Percentiles rank a stretch among this genome's conserved stretches.
Evolutionary conservation across 2,113 vertebrate species (phyloP).

Genomic region (Mesocricetus auratus): DNA sequence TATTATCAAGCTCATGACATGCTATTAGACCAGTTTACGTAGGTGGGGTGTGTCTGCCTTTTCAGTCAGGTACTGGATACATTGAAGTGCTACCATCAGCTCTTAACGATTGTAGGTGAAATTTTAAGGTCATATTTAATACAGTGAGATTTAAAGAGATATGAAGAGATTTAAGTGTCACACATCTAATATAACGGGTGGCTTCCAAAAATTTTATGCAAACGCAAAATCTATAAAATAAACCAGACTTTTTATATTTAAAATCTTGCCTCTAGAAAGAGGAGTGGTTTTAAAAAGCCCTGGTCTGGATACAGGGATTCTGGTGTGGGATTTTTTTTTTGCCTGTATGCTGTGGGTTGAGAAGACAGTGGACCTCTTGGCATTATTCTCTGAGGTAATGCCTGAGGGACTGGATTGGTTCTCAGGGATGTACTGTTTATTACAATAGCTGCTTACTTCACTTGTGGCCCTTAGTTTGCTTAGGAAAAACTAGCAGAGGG

Average conservation of each 20-base stretch:
- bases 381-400: not conserved
- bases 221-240: not conserved
- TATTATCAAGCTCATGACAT: not conserved
- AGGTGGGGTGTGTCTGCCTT: not conserved
- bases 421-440: not conserved
- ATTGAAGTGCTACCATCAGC: not conserved
- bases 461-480: not conserved
- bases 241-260: not conserved
- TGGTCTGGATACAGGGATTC: not conserved
- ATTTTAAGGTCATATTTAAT: conserved; percentile 17
- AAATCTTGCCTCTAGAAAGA: conserved; percentile 19
- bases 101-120: not conserved
- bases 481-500: not conserved
- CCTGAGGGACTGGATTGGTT: not conserved
- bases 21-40: not conserved
- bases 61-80: not conserved
- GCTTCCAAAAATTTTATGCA: not conserved
- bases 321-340: not conserved
- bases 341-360: not conserved
- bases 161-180: not conserved
- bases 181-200: not conserved
- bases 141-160: not conserved
- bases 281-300: not conserved
- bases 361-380: not conserved
- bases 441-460: not conserved